Base-by-base conservation (phyloP, 2,113 vertebrate genomes). In the Gymnocephalus cernua region DNA sequence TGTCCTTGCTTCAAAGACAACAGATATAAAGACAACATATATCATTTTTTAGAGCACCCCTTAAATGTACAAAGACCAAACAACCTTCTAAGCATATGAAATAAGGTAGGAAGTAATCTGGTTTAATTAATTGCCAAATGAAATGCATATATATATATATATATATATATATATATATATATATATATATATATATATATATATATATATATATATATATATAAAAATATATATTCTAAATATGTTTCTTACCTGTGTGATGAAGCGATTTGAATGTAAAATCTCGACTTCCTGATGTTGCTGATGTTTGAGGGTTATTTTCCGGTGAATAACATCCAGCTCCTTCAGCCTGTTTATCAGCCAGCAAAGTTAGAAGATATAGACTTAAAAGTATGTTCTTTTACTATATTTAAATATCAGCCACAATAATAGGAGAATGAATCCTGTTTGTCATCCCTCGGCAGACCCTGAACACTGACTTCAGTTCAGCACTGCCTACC, bases 161-260 rank as follows among this genome's bases (percentile, higher is more conserved):
- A n/a, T n/a, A n/a, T n/a, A n/a, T n/a, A n/a, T n/a, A n/a, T n/a
- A n/a, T n/a, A n/a, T n/a, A n/a, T n/a, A n/a, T n/a, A n/a, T n/a
- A n/a, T n/a, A n/a, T n/a, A n/a, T n/a, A n/a, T n/a, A n/a, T n/a
- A n/a, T n/a, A n/a, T n/a, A n/a, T n/a, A n/a, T n/a, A n/a, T n/a
- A n/a, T n/a, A n/a, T n/a, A n/a, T n/a, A n/a, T n/a, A n/a, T n/a
- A n/a, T n/a, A n/a, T n/a, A n/a, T n/a, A n/a, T n/a, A n/a, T n/a
- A n/a, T n/a, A n/a, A n/a, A n/a, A n/a, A n/a, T n/a, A n/a, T n/a
- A 11, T 18, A 15, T n/a, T 48, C 44, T 59, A 53, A 67, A 29
- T 38, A 13, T 65, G n/a, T 47, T 12, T 32, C 81, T 83, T 81
- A 89, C 88, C 86, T 79, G 57, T 76, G 18, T 10, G 23, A n/a